Percentiles rank a stretch among this genome's conserved stretches.
phyloP scores from a whole-genome alignment of 2,888 invertebrate genomes.

The Drosophila putrida region DNA sequence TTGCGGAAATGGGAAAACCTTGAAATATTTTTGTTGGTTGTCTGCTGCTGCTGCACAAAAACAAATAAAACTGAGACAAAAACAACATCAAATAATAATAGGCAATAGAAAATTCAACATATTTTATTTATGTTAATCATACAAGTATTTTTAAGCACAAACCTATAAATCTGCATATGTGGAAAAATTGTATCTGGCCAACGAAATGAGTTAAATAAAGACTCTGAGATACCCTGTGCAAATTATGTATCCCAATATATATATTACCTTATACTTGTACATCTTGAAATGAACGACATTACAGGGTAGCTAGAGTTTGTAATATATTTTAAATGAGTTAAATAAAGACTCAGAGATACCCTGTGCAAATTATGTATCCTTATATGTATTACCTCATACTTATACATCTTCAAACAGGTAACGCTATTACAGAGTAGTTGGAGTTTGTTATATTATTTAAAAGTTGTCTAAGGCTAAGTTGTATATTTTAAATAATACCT shows the following conservation, averaged over 20 bases:
- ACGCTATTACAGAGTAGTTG: too few relatives aligned
- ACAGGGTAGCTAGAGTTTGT: too few relatives aligned
- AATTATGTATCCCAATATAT: too few relatives aligned
- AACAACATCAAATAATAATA: not conserved
- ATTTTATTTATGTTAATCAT: slow-evolving; percentile 51
- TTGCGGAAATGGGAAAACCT: slow-evolving; percentile 53
- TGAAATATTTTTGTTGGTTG: slow-evolving; percentile 31
- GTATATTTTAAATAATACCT: too few relatives aligned
- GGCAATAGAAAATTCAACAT: slow-evolving; percentile 30
- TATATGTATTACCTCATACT: too few relatives aligned
- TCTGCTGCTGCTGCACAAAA: slow-evolving; percentile 13
- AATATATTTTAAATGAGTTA: slow-evolving; percentile 2
- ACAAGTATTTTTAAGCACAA: slow-evolving; percentile 12
- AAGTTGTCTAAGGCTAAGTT: too few relatives aligned
- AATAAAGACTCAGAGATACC: slow-evolving; percentile 4
- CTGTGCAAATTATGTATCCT: not conserved
- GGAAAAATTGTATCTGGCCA: slow-evolving; percentile 27
- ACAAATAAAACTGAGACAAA: not conserved
- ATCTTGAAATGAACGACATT: too few relatives aligned
- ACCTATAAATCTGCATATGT: slow-evolving; percentile 37
- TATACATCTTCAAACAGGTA: too few relatives aligned
- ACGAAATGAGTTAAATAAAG: slow-evolving; percentile 1
- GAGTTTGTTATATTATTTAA: too few relatives aligned
- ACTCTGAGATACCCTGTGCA: slow-evolving; percentile 1
- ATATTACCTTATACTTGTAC: too few relatives aligned